Percentiles rank a stretch among this genome's conserved stretches.
These are phyloP conservation scores for Pemphredon lugubris DNA, from an alignment of 2,888 invertebrate species.

Conservation along the genomic window DNA sequence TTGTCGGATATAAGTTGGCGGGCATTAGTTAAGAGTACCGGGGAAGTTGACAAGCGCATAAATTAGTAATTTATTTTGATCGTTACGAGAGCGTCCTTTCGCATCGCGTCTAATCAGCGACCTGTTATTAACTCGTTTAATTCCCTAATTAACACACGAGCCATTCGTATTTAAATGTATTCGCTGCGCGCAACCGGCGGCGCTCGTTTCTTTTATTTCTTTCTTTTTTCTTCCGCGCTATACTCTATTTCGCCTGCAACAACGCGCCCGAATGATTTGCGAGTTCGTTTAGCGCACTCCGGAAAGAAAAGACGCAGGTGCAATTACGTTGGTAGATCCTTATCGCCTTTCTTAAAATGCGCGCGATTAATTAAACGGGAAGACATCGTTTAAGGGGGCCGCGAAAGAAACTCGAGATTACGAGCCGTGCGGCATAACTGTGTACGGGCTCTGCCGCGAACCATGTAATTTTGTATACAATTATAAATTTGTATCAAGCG, in stretches of 20 bases:
- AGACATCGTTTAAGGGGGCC: background rate
- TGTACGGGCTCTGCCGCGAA: background rate
- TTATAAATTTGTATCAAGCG: background rate
- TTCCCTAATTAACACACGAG: conserved; percentile 2
- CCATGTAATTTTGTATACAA: background rate
- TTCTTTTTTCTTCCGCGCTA: background rate
- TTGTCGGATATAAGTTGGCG: background rate
- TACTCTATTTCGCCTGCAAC: background rate
- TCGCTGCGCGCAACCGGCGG: background rate
- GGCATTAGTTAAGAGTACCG: too few species aligned
- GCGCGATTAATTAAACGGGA: background rate
- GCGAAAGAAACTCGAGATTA: background rate
- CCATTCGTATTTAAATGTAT: background rate
- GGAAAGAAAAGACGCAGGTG: conserved; percentile 1
- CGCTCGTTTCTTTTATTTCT: background rate
- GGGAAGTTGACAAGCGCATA: too few species aligned
- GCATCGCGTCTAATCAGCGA: background rate
- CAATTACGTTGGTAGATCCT: conserved; percentile 2
- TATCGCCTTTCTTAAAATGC: background rate
- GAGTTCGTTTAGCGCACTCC: background rate
- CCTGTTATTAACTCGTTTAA: background rate
- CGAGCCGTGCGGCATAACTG: too few species aligned
- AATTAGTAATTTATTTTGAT: conserved; percentile 6
- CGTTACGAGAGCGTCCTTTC: conserved; percentile 9
- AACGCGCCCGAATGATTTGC: background rate